These are phyloP conservation scores for Karalla daura DNA, from an alignment of 2,797 vertebrate species.

Conservation along the genomic window DNA sequence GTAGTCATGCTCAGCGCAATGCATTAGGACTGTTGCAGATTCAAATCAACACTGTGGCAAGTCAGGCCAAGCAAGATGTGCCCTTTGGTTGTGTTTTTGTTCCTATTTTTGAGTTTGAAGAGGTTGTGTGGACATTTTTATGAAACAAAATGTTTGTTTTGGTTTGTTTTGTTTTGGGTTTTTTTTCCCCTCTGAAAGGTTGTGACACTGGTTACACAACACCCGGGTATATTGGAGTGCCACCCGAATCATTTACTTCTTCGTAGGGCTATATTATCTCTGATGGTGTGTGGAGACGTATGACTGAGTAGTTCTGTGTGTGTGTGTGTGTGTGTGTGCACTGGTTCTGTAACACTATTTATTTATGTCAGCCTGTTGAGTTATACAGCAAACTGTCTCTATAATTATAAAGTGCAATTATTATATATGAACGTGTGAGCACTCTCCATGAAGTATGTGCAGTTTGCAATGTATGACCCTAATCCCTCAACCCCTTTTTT, in stretches of 20 bases:
- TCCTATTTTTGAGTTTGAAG: conserved; percentile 28
- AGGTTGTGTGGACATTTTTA: conserved; percentile 38
- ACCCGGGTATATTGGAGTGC: conserved; percentile 43
- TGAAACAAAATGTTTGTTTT: conserved; percentile 49
- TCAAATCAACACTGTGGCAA: conserved; percentile 66
- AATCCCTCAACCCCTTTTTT: conserved; percentile 67
- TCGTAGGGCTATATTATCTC: conserved; percentile 72
- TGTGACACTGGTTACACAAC: conserved; percentile 34
- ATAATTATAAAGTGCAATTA: conserved; percentile 88
- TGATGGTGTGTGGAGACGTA: conserved; percentile 51
- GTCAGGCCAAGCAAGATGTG: conserved; percentile 52
- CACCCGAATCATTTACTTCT: conserved; percentile 60
- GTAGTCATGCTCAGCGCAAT: conserved; percentile 45
- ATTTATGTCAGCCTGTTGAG: conserved; percentile 74
- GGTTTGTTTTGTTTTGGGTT: no score
- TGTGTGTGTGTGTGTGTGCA: conserved; percentile 70
- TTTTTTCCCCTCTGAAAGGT: conserved; percentile 11
- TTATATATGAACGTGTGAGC: conserved; percentile 78
- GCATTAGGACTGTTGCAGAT: conserved; percentile 48
- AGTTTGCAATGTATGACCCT: conserved; percentile 79
- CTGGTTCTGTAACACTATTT: conserved; percentile 74
- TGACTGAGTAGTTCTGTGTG: conserved; percentile 66
- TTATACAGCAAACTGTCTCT: conserved; percentile 75
- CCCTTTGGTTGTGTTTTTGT: conserved; percentile 44
- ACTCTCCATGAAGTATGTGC: conserved; percentile 75